A percentile compares a stretch with the other conserved stretches of the same genome.
These are phyloP conservation scores for Callipepla californica DNA, from an alignment of 2,113 vertebrate species.

Conservation along the genomic window DNA sequence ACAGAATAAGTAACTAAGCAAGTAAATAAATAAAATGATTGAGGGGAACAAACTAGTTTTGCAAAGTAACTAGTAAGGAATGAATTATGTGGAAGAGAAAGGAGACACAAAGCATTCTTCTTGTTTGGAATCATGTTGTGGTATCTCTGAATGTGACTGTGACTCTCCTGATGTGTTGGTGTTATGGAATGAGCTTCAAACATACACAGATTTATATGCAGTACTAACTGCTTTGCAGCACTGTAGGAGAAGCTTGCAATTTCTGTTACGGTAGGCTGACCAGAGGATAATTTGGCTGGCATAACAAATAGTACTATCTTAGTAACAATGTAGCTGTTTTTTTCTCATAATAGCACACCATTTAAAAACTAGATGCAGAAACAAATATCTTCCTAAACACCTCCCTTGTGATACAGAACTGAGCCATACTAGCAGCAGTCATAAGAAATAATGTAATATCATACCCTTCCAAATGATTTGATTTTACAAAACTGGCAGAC, in stretches of 20 bases:
- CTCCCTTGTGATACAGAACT: not conserved
- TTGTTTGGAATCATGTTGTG: not conserved
- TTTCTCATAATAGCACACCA: not conserved
- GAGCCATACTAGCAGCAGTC: not conserved
- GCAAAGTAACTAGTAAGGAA: not conserved
- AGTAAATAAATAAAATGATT: not conserved
- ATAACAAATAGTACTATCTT: not conserved
- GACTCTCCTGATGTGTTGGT: not conserved
- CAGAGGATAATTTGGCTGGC: not conserved
- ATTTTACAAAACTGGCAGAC: not conserved
- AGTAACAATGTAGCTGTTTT: not conserved
- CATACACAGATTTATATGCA: not conserved
- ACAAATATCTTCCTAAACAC: not conserved
- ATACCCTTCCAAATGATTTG: not conserved
- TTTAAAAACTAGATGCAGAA: not conserved
- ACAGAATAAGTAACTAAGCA: not conserved
- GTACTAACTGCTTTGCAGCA: fast-evolving
- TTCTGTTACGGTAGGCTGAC: not conserved
- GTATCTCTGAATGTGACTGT: not conserved
- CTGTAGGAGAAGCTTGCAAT: not conserved
- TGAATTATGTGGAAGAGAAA: not conserved
- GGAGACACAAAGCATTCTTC: fast-evolving
- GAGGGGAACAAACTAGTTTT: not conserved
- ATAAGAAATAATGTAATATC: fast-evolving
- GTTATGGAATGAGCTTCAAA: not conserved